Conservation (phyloP, 1,140 invertebrate species). For the Drosophila chauvacae region DNA sequence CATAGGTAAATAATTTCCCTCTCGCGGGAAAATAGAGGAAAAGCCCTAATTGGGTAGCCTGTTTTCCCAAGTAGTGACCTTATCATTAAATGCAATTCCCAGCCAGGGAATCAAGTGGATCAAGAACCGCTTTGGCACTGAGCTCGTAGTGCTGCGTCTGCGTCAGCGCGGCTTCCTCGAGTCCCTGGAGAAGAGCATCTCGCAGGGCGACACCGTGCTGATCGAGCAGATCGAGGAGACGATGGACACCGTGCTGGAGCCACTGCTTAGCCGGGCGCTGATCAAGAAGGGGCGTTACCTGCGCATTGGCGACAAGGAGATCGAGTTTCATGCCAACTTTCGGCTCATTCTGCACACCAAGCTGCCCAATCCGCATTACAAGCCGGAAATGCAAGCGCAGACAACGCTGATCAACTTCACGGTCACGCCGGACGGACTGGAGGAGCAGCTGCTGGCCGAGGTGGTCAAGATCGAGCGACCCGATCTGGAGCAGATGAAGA, state of each 20-base stretch:
- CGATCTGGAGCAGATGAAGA: conserved; percentile 92
- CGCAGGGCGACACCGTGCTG: conserved; percentile 90
- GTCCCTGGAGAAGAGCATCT: conserved; percentile 92
- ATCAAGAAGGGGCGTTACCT: conserved; percentile 92
- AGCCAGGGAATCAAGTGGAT: conserved; percentile 98
- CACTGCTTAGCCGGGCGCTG: conserved; percentile 93
- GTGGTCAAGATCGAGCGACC: conserved; percentile 97
- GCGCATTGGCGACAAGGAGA: conserved; percentile 95
- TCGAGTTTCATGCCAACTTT: conserved; percentile 94
- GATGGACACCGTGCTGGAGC: conserved; percentile 96
- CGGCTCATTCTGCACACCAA: conserved; percentile 97
- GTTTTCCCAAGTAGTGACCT: not conserved
- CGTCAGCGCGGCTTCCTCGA: conserved; percentile 94
- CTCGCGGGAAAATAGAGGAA: not conserved
- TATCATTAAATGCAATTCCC: not conserved
- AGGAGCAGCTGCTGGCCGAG: conserved; percentile 97
- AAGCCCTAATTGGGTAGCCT: no score
- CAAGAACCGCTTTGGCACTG: conserved; percentile 91
- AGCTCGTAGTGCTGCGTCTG: conserved; percentile 90
- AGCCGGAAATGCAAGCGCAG: conserved; percentile 98
- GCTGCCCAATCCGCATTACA: conserved; percentile 97
- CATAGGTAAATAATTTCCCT: not conserved
- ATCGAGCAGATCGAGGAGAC: conserved; percentile 96
- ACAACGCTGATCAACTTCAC: conserved; percentile 98
- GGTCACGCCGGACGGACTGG: conserved; percentile 95